Conservation (phyloP, 1,140 invertebrate species). For the Ditylenchus dipsaci region DNA sequence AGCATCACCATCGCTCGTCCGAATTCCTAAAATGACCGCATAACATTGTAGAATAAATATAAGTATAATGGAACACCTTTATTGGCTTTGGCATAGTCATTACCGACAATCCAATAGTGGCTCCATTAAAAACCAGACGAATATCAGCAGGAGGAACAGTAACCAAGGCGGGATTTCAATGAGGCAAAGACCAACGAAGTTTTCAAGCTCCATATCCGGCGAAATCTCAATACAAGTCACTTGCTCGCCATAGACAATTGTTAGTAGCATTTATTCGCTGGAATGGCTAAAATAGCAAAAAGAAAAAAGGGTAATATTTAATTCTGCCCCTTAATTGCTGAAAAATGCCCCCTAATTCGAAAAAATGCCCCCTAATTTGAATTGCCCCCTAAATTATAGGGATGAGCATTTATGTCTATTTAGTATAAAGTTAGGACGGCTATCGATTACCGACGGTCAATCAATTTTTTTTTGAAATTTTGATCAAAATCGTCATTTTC, state of each 20-base stretch:
- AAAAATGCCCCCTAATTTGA: no score
- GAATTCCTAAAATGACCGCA: slow-evolving; percentile 2
- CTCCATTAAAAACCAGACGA: slow-evolving; percentile 5
- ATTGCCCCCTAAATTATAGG: no score
- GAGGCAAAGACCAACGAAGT: slow-evolving; percentile 13
- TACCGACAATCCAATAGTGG: neutral
- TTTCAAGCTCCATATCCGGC: slow-evolving; percentile 27
- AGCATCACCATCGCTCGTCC: neutral
- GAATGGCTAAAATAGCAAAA: no score
- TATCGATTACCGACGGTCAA: no score
- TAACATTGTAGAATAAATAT: no score
- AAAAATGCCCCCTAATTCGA: no score
- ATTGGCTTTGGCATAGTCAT: neutral
- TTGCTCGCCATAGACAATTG: slow-evolving; percentile 18
- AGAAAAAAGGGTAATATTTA: no score
- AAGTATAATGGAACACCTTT: neutral
- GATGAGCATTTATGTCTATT: no score
- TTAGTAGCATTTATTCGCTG: slow-evolving; percentile 12
- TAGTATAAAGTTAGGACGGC: no score
- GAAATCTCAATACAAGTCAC: slow-evolving; percentile 18
- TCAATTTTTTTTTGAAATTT: no score
- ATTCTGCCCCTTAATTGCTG: no score
- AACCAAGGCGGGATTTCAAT: slow-evolving; percentile 11
- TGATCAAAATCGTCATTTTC: no score
- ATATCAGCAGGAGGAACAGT: slow-evolving; percentile 1